A percentile compares a stretch with the other conserved stretches of the same genome.
Conservation (phyloP, 1,140 invertebrate genomes). For the Heliconius melpomene region DNA sequence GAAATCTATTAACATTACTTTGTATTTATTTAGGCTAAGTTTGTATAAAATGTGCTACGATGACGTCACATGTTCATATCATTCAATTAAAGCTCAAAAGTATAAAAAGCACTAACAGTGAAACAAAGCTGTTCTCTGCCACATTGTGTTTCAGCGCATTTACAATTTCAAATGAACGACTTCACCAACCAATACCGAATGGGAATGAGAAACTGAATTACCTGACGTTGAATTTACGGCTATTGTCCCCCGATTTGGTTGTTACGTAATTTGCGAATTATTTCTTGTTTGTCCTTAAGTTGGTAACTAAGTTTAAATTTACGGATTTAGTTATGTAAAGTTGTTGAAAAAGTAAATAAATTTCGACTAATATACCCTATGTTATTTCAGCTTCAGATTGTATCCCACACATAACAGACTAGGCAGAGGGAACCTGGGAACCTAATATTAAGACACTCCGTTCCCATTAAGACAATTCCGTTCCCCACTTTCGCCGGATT, state of each 20-base stretch:
- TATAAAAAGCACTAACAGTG: neutral
- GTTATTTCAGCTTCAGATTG: neutral
- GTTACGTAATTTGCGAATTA: neutral
- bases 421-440: neutral
- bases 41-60: too few species aligned
- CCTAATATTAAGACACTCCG: neutral
- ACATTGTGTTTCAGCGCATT: constrained; percentile 1
- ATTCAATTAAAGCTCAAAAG: neutral
- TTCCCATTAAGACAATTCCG: too few species aligned
- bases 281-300: neutral
- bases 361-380: too few species aligned
- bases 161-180: constrained; percentile 1
- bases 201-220: constrained; percentile 2
- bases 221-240: neutral
- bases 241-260: neutral
- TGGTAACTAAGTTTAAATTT: neutral
- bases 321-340: too few species aligned
- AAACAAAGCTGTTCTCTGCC: neutral
- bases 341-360: too few species aligned
- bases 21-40: too few species aligned
- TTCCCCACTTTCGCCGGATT: neutral
- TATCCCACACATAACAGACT: neutral
- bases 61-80: too few species aligned
- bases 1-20: too few species aligned
- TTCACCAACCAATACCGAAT: neutral